Conservation (phyloP, 2,888 invertebrate genomes). For the Sphecodes monilicornis region DNA sequence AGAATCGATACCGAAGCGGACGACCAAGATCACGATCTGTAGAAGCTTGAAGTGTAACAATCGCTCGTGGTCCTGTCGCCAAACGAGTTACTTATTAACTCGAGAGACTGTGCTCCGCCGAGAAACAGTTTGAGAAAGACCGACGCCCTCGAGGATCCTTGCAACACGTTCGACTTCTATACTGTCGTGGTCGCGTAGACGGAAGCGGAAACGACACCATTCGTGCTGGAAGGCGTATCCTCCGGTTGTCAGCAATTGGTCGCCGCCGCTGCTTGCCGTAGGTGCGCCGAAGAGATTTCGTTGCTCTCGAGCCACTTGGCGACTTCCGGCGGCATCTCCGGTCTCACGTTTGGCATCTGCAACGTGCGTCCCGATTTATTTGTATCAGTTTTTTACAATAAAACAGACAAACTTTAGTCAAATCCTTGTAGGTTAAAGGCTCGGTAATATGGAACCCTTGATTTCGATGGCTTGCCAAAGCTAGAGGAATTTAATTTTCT, state of each 20-base stretch:
- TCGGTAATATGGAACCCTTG: neutral
- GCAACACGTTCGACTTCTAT: conserved; percentile 47
- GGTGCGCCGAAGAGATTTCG: conserved; percentile 89
- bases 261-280: conserved; percentile 83
- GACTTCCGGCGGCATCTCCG: conserved; percentile 88
- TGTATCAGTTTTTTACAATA: neutral
- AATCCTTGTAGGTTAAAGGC: neutral
- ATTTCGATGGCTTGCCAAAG: neutral
- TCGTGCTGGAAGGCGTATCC: conserved; percentile 67
- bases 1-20: neutral
- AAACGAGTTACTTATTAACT: neutral
- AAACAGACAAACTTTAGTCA: neutral
- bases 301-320: conserved; percentile 90
- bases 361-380: neutral
- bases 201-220: conserved; percentile 69
- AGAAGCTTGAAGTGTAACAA: conserved; percentile 49
- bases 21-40: conserved; percentile 2
- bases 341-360: conserved; percentile 84
- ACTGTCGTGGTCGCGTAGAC: conserved; percentile 75
- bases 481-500: too few species aligned
- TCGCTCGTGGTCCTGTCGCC: conserved; percentile 10
- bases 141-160: neutral
- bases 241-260: conserved; percentile 79
- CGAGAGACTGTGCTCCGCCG: neutral
- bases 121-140: neutral